Evolutionary conservation across 2,888 invertebrate genomes (phyloP).

Genomic region (Belgica antarctica): DNA sequence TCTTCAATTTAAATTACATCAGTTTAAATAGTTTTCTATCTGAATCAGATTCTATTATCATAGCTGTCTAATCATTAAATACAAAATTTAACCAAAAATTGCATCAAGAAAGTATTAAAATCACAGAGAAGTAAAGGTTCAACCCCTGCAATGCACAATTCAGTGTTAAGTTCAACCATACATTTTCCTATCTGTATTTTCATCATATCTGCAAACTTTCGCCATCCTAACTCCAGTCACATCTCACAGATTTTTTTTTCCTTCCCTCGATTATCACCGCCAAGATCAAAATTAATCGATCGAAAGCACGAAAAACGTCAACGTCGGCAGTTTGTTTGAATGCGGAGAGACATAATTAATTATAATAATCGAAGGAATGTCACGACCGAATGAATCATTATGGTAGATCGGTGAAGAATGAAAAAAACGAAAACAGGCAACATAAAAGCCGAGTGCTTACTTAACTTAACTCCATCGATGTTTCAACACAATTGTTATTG

Average conservation of each 20-base stretch:
- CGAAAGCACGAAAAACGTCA: not conserved
- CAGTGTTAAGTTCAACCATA: no score
- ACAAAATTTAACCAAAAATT: no score
- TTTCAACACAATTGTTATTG: slow-evolving; percentile 33
- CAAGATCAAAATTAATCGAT: not conserved
- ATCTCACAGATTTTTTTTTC: not conserved
- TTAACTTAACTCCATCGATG: not conserved
- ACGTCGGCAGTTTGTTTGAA: slow-evolving; percentile 21
- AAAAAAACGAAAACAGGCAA: slow-evolving; percentile 11
- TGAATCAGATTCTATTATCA: no score
- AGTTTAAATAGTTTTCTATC: no score
- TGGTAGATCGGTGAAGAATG: not conserved
- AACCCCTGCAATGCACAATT: no score
- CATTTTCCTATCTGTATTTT: no score
- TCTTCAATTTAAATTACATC: no score
- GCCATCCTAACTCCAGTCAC: not conserved
- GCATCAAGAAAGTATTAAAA: no score
- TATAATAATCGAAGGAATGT: slow-evolving; percentile 38
- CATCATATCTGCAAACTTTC: not conserved
- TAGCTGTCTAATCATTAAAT: no score
- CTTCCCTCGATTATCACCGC: not conserved
- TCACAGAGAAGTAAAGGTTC: no score
- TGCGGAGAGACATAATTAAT: slow-evolving; percentile 27
- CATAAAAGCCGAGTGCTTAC: not conserved
- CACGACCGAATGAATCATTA: slow-evolving; percentile 26